Conservation (phyloP, 92 coral and sea anemone genomes). For the Scolanthus callimorphus region DNA sequence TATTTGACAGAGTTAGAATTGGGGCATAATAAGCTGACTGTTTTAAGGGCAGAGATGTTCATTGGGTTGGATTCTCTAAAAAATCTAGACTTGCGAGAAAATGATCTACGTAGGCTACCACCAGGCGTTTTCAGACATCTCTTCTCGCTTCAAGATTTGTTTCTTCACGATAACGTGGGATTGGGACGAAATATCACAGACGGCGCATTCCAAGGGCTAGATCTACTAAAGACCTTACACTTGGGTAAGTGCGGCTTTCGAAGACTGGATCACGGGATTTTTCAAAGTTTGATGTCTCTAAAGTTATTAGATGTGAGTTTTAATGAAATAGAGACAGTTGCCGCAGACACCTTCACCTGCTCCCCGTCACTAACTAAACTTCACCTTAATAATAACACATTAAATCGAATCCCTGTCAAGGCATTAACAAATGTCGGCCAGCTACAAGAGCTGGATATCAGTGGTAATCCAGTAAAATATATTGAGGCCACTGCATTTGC, state of each 20-base stretch:
- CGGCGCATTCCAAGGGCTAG: constrained; percentile 61
- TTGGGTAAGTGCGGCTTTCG: constrained; percentile 29
- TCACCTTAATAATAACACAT: constrained; percentile 27
- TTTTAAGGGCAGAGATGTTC: constrained; percentile 33
- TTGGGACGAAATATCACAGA: constrained; percentile 6
- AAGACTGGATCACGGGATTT: constrained; percentile 17
- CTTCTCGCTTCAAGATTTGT: constrained; percentile 18
- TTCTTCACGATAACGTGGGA: constrained; percentile 44
- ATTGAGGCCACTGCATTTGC: constrained; percentile 40
- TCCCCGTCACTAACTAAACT: constrained; percentile 38
- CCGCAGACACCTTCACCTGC: constrained; percentile 23
- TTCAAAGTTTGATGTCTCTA: constrained; percentile 69
- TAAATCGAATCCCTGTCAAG: constrained; percentile 26
- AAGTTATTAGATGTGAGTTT: constrained; percentile 37
- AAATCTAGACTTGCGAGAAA: constrained; percentile 28
- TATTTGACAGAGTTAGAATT: constrained; percentile 22
- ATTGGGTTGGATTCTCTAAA: constrained; percentile 42
- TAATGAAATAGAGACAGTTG: constrained; percentile 33
- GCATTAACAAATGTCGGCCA: constrained; percentile 20
- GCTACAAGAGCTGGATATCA: constrained; percentile 44
- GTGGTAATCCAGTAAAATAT: constrained; percentile 34
- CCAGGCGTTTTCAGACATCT: constrained; percentile 30
- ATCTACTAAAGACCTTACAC: constrained; percentile 23
- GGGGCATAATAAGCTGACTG: constrained; percentile 32
- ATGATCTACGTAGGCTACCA: constrained; percentile 30